Evolutionary conservation across 2,797 vertebrate species (phyloP).

Genomic region (Trichosurus vulpecula): DNA sequence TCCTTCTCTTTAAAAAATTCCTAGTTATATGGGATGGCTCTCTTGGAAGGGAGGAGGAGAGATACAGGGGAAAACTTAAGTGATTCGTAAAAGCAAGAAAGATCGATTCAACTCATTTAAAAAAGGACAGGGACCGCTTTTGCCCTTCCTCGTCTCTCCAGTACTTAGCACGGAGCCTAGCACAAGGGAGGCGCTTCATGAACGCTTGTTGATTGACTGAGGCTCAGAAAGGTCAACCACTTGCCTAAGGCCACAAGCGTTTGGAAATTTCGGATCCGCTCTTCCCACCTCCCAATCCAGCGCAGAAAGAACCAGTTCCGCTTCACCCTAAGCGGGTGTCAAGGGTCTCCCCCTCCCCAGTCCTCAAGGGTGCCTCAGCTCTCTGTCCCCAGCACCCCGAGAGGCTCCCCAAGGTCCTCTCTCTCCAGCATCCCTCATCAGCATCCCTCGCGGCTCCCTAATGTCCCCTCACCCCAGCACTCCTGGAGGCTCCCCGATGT

Average conservation of each 20-base stretch:
- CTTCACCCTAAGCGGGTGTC: not conserved
- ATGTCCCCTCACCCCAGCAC: not conserved
- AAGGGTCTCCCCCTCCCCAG: not conserved
- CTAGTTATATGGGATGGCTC: not conserved
- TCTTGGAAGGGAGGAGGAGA: not conserved
- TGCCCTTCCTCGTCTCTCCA: not conserved
- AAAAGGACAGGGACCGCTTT: not conserved
- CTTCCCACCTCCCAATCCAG: not conserved
- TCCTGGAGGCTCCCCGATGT: no score
- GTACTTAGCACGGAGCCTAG: not conserved
- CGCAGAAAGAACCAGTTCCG: not conserved
- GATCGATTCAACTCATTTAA: not conserved
- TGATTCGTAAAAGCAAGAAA: not conserved
- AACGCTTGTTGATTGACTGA: not conserved
- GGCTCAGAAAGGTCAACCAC: not conserved
- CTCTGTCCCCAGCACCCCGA: fast-evolving
- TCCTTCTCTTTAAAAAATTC: not conserved
- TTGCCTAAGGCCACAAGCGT: not conserved
- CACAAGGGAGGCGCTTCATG: not conserved
- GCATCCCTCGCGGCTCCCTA: no score
- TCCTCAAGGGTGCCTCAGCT: not conserved
- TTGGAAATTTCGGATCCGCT: not conserved
- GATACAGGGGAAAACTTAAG: not conserved
- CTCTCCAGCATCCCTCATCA: no score
- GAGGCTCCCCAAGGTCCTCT: no score